phyloP scores from a whole-genome alignment of 2,113 vertebrate genomes.

The Mormoops blainvillei region DNA sequence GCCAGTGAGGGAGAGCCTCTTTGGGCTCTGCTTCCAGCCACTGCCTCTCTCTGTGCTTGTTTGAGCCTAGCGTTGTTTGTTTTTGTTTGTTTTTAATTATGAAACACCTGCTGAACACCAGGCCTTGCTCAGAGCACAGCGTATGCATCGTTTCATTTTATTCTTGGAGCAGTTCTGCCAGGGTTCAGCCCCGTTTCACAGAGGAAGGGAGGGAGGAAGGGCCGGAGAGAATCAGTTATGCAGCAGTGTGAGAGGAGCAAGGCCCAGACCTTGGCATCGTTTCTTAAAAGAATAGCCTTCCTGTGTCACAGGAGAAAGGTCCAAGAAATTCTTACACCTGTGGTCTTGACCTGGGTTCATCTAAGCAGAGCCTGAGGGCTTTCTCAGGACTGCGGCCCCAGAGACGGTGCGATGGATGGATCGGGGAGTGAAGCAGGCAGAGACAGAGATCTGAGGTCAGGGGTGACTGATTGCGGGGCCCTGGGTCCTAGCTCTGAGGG shows the following conservation, averaged over 20 bases:
- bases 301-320: background rate
- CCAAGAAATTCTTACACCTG: background rate
- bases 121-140: rapidly evolving
- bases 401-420: rapidly evolving
- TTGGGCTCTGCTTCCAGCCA: background rate
- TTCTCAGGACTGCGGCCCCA: background rate
- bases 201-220: background rate
- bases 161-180: background rate
- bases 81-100: background rate
- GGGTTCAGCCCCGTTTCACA: background rate
- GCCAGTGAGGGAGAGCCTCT: rapidly evolving
- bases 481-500: background rate
- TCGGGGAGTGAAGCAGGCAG: background rate
- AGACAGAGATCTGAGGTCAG: rapidly evolving
- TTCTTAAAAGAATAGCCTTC: background rate
- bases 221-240: rapidly evolving
- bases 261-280: background rate
- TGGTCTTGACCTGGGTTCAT: background rate
- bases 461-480: rapidly evolving
- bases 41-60: background rate
- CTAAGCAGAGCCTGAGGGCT: background rate
- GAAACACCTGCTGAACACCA: background rate
- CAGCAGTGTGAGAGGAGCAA: background rate
- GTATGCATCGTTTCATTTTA: background rate
- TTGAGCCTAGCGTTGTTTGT: background rate